Percentiles rank a stretch among this genome's conserved stretches.
Conservation (phyloP, 2,797 vertebrate species). For the Mormyrops boulengeri region DNA sequence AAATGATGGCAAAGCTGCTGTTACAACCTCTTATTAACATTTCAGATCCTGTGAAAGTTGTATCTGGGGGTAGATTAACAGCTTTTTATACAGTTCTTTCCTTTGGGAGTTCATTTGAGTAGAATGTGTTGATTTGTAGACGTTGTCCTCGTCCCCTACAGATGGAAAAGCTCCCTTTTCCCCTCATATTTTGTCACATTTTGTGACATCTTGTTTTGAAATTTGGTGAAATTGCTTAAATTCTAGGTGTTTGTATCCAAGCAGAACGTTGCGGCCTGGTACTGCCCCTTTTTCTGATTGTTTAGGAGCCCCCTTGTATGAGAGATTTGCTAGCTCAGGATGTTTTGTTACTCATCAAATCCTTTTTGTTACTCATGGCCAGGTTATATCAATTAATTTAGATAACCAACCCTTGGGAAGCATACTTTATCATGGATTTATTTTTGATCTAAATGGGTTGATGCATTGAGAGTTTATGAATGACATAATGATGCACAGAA, state of each 20-base stretch:
- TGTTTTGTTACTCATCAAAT: not conserved
- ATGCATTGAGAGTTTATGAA: not conserved
- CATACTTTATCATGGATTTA: not conserved
- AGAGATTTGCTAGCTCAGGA: not conserved
- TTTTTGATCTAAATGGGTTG: not conserved
- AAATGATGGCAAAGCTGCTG: not conserved
- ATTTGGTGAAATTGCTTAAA: not conserved
- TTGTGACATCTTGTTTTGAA: not conserved
- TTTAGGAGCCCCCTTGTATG: not conserved
- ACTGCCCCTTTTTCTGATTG: not conserved
- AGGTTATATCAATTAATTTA: not conserved
- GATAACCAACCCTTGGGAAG: not conserved
- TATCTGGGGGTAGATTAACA: not conserved
- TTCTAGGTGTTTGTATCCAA: not conserved
- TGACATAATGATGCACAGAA: not conserved
- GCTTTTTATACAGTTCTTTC: conserved; percentile 6
- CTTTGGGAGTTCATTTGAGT: not conserved
- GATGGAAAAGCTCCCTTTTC: not conserved
- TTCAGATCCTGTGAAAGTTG: not conserved
- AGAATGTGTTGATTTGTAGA: not conserved
- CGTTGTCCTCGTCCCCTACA: not conserved
- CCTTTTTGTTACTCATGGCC: not conserved
- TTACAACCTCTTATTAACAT: not conserved
- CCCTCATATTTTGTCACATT: not conserved
- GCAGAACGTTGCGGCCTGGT: not conserved